A percentile compares a stretch with the other conserved stretches of the same genome.
phyloP scores from a whole-genome alignment of 2,888 invertebrate species.

The Gnatocerus cornutus region DNA sequence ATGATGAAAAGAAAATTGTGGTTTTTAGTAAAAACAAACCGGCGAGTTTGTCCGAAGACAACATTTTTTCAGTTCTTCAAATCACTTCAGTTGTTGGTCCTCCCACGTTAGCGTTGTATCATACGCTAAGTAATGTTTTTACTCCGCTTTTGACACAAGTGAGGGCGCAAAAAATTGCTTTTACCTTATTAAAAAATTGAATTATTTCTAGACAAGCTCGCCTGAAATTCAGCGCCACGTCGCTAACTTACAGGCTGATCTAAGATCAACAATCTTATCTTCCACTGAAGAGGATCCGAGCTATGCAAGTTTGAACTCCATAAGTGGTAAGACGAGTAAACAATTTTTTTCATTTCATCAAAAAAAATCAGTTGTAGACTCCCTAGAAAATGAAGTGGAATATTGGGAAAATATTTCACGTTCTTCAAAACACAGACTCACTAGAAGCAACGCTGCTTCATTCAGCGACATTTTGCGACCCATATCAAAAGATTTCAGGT shows the following conservation, averaged over 20 bases:
- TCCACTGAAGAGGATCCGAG: constrained; percentile 54
- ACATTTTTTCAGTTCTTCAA: constrained; percentile 74
- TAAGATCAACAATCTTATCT: constrained; percentile 63
- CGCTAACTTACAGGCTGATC: constrained; percentile 66
- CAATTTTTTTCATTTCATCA: too few species aligned
- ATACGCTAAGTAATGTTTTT: constrained; percentile 76
- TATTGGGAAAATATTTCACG: constrained; percentile 79
- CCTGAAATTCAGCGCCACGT: constrained; percentile 65
- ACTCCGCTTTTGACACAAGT: constrained; percentile 69
- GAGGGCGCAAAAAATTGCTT: too few species aligned
- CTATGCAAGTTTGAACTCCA: constrained; percentile 10
- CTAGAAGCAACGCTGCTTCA: constrained; percentile 74
- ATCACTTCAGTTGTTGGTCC: constrained; percentile 77
- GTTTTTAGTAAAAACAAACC: constrained; percentile 78
- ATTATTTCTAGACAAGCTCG: constrained; percentile 57
- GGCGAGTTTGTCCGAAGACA: constrained; percentile 75
- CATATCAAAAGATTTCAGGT: constrained; percentile 76
- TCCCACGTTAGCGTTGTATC: constrained; percentile 76
- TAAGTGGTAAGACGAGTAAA: constrained; percentile 1
- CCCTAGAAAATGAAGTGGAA: constrained; percentile 81
- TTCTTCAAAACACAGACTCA: constrained; percentile 73
- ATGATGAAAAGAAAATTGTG: constrained; percentile 61
- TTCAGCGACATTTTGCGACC: constrained; percentile 77
- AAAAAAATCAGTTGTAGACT: constrained; percentile 70
- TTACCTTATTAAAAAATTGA: too few species aligned